phyloP scores from a whole-genome alignment of 2,113 vertebrate species.

The Connochaetes taurinus region DNA sequence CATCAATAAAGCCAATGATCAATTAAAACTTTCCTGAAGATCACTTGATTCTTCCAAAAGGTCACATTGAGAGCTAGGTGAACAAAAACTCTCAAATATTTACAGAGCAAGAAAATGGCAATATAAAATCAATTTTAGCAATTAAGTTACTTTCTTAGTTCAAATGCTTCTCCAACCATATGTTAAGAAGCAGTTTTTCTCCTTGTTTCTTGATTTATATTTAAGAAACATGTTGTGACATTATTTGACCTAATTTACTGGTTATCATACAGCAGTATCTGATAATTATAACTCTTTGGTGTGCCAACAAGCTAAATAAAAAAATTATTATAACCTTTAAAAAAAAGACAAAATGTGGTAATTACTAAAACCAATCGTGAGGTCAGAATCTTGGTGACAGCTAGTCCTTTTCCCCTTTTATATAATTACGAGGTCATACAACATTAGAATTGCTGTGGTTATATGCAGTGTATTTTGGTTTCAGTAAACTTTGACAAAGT shows the following conservation, averaged over 20 bases:
- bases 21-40: constrained; percentile 15
- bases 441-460: background rate
- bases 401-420: background rate
- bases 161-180: background rate
- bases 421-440: background rate
- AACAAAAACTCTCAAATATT: background rate
- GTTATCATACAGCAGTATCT: constrained; percentile 26
- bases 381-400: background rate
- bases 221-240: constrained; percentile 39
- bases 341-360: background rate
- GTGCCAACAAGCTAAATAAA: constrained; percentile 42
- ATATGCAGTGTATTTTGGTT: background rate
- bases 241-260: constrained; percentile 45
- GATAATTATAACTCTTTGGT: constrained; percentile 2
- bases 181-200: background rate
- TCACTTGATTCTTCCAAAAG: constrained; percentile 30
- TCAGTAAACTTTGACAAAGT: background rate
- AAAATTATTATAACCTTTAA: constrained; percentile 24
- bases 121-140: constrained; percentile 9
- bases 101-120: background rate
- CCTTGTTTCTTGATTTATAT: background rate
- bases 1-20: background rate
- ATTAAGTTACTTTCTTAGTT: background rate
- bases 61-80: background rate
- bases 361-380: background rate